phyloP scores from a whole-genome alignment of 1,140 invertebrate genomes.

The Cataglyphis hispanica region DNA sequence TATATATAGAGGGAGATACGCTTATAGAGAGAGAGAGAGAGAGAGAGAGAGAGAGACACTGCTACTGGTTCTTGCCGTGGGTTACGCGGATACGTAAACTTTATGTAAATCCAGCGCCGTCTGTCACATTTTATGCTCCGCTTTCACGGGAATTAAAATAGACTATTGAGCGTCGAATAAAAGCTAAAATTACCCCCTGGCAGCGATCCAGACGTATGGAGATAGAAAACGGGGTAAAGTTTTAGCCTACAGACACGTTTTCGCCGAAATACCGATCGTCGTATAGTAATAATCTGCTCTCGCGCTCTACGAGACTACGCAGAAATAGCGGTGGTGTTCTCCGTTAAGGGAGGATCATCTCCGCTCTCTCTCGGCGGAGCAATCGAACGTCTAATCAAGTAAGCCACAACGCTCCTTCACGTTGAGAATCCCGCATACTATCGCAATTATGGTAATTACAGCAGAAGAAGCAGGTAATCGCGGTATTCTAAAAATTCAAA shows the following conservation, averaged over 20 bases:
- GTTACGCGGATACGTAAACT: slow-evolving; percentile 59
- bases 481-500: too few relatives aligned
- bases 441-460: neutral
- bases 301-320: neutral
- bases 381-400: slow-evolving; percentile 26
- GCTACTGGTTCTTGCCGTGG: neutral
- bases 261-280: slow-evolving; percentile 47
- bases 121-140: slow-evolving; percentile 70
- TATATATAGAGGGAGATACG: too few relatives aligned
- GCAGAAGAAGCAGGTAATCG: neutral
- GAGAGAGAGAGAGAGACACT: neutral
- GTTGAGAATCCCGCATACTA: neutral
- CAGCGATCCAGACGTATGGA: slow-evolving; percentile 78
- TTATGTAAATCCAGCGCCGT: slow-evolving; percentile 62
- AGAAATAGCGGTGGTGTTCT: neutral
- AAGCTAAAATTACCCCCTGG: slow-evolving; percentile 80
- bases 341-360: slow-evolving; percentile 10
- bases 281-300: neutral
- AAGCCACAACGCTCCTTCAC: neutral
- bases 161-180: slow-evolving; percentile 80
- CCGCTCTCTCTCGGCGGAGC: neutral
- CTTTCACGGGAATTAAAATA: slow-evolving; percentile 79
- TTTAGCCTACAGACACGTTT: slow-evolving; percentile 57
- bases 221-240: slow-evolving; percentile 71
- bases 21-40: neutral